A percentile compares a stretch with the other conserved stretches of the same genome.
Evolutionary conservation across 2,888 invertebrate genomes (phyloP).

Genomic region (Caenorhabditis afra): DNA sequence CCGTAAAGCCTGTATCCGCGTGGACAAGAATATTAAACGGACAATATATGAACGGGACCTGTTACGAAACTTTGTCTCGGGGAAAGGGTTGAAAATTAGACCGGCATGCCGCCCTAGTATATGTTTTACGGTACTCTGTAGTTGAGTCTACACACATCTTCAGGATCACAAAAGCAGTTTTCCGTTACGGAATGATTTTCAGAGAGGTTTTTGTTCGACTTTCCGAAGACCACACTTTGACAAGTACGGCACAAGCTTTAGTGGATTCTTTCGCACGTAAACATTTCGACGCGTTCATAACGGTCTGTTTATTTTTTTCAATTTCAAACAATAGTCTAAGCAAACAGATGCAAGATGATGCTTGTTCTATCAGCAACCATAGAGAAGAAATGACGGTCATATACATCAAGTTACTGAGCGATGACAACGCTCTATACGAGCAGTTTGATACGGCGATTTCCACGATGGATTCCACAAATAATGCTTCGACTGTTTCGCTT

Average conservation of each 20-base stretch:
- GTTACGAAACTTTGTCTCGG: too few relatives aligned
- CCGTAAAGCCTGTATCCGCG: too few relatives aligned
- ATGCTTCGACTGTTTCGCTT: not conserved
- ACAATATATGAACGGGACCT: too few relatives aligned
- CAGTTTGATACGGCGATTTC: slow-evolving; percentile 35
- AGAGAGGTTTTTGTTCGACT: slow-evolving; percentile 54
- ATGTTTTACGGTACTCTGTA: too few relatives aligned
- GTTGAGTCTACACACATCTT: too few relatives aligned
- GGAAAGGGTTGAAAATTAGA: too few relatives aligned
- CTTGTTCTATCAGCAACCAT: slow-evolving; percentile 46
- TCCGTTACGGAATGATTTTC: slow-evolving; percentile 16
- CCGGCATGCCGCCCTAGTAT: too few relatives aligned
- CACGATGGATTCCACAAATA: slow-evolving; percentile 34
- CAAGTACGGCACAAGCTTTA: slow-evolving; percentile 54
- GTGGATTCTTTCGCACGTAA: slow-evolving; percentile 55
- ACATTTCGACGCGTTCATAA: slow-evolving; percentile 55
- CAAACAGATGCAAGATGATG: slow-evolving; percentile 41
- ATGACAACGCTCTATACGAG: slow-evolving; percentile 29
- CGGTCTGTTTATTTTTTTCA: slow-evolving; percentile 19
- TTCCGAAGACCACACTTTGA: slow-evolving; percentile 48
- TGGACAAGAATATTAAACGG: too few relatives aligned
- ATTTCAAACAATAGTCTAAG: not conserved
- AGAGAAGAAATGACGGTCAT: slow-evolving; percentile 66
- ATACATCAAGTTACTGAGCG: slow-evolving; percentile 35
- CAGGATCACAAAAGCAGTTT: too few relatives aligned